Percentiles rank a stretch among this genome's conserved stretches.
phyloP scores from a whole-genome alignment of 2,113 vertebrate genomes.

The Rafetus swinhoei region DNA sequence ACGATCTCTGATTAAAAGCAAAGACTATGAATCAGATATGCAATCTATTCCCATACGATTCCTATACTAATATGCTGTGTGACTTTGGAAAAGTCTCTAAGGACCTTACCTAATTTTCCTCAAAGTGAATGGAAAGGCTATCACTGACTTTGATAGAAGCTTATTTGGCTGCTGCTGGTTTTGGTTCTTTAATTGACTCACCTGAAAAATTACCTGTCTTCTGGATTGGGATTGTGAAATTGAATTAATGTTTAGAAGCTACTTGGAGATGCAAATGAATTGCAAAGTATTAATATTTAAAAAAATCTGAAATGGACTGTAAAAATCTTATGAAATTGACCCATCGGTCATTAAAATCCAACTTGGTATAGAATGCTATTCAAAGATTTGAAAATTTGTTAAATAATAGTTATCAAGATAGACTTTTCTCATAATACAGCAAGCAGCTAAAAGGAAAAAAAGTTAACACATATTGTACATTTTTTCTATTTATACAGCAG shows the following conservation, averaged over 20 bases:
- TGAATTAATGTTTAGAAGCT: constrained; percentile 72
- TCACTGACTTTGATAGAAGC: not conserved
- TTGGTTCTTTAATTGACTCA: constrained; percentile 31
- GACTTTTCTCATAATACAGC: constrained; percentile 20
- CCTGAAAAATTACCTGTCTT: constrained; percentile 56
- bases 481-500: constrained; percentile 58
- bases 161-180: constrained; percentile 34
- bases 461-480: constrained; percentile 12
- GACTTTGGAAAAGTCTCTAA: not conserved
- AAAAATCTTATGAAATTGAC: constrained; percentile 67
- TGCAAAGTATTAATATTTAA: constrained; percentile 48
- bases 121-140: not conserved
- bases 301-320: constrained; percentile 42
- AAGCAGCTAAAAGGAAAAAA: constrained; percentile 39
- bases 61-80: not conserved
- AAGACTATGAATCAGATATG: not conserved
- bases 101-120: not conserved
- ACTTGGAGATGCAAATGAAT: constrained; percentile 41
- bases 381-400: constrained; percentile 58
- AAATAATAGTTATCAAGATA: constrained; percentile 42
- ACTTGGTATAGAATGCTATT: constrained; percentile 67
- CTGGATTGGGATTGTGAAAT: constrained; percentile 62
- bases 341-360: constrained; percentile 72
- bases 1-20: not conserved
- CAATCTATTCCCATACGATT: not conserved